These are phyloP conservation scores for Falco berigora DNA, from an alignment of 2,797 vertebrate genomes.

Conservation along the genomic window DNA sequence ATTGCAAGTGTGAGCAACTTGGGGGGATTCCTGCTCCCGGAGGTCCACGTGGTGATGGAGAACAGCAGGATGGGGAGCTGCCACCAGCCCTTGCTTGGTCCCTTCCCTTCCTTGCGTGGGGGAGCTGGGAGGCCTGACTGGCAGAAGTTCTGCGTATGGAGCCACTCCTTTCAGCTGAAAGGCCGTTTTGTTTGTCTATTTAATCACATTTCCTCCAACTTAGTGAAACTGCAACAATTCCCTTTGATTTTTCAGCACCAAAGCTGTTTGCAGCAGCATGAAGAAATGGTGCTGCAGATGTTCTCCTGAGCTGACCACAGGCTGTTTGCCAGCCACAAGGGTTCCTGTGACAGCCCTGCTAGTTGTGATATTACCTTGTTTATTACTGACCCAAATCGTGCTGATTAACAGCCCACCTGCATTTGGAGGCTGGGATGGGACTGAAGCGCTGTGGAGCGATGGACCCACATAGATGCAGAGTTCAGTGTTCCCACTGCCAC, in stretches of 20 bases:
- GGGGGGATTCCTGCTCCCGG: background rate
- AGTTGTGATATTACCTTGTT: background rate
- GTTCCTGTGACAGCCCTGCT: background rate
- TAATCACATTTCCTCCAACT: background rate
- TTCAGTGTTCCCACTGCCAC: accelerated
- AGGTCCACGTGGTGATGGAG: background rate
- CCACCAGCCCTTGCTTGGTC: background rate
- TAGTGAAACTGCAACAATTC: background rate
- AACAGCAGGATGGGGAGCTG: background rate
- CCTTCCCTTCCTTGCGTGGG: background rate
- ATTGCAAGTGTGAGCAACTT: background rate
- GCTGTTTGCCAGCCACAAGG: background rate
- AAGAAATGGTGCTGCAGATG: background rate
- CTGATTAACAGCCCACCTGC: background rate
- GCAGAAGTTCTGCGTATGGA: background rate
- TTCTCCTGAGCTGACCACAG: accelerated
- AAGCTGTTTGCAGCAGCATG: background rate
- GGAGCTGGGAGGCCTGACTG: background rate
- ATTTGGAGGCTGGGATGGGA: background rate
- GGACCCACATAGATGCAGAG: background rate
- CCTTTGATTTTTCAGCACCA: background rate
- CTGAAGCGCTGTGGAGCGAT: accelerated
- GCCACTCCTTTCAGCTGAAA: background rate
- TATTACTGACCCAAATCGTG: background rate
- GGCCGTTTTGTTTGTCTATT: background rate